These are phyloP conservation scores for Tetragnatha versicolor DNA, from an alignment of 1,140 invertebrate genomes.

Conservation along the genomic window DNA sequence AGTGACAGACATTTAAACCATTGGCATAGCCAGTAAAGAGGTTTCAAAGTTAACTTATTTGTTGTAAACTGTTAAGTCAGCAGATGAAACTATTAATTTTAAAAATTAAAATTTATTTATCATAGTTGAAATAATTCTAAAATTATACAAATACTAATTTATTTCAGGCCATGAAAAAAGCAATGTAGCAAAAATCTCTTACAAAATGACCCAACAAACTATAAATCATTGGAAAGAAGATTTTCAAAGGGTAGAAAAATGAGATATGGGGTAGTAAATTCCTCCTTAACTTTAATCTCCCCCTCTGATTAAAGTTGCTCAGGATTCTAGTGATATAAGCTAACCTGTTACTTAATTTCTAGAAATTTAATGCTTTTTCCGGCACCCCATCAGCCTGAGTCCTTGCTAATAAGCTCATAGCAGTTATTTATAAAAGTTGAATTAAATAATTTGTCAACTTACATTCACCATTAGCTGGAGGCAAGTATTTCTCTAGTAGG, in stretches of 20 bases:
- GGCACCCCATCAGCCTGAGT: no score
- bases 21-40: not conserved
- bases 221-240: no score
- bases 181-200: no score
- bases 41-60: not conserved
- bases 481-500: constrained; percentile 37
- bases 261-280: no score
- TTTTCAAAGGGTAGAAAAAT: no score
- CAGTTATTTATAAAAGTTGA: not conserved
- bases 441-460: not conserved
- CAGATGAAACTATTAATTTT: not conserved
- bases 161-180: no score
- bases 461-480: constrained; percentile 50
- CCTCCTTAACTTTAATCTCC: no score
- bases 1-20: not conserved
- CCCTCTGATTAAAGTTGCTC: no score
- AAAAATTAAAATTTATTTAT: not conserved
- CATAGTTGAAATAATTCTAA: not conserved
- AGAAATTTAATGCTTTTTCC: not conserved
- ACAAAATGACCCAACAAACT: no score
- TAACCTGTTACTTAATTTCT: not conserved
- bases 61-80: not conserved
- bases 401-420: not conserved
- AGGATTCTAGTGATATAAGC: no score
- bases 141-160: no score